These are phyloP conservation scores for Stichopus chloronotus DNA, from an alignment of 35 echinoderm and acorn worm species.

Conservation along the genomic window DNA sequence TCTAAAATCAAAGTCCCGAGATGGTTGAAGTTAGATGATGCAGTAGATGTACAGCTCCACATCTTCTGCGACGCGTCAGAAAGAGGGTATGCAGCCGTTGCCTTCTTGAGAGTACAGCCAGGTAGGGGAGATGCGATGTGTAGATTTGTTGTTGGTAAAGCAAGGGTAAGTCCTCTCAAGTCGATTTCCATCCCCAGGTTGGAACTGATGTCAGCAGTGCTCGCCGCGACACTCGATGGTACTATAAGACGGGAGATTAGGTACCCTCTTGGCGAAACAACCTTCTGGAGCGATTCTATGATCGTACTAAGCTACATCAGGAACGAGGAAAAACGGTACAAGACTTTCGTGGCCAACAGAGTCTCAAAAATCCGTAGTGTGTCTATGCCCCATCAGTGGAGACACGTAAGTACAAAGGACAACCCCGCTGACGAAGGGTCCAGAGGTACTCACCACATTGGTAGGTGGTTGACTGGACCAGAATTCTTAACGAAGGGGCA, in stretches of 20 bases:
- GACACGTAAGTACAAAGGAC: constrained; percentile 1
- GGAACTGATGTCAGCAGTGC: constrained; percentile 67
- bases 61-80: constrained; percentile 67
- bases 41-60: constrained; percentile 40
- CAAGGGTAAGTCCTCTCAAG: constrained; percentile 59
- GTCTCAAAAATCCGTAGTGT: constrained; percentile 39
- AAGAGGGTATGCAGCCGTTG: constrained; percentile 53
- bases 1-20: too few species aligned
- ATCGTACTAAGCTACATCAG: constrained; percentile 49
- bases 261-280: neutral
- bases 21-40: constrained; percentile 49
- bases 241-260: constrained; percentile 49
- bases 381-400: constrained; percentile 27
- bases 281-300: constrained; percentile 53
- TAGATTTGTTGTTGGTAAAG: constrained; percentile 50
- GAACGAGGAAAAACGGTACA: constrained; percentile 33
- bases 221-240: constrained; percentile 39
- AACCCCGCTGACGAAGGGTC: constrained; percentile 66
- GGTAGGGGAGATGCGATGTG: neutral
- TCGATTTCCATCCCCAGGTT: constrained; percentile 61
- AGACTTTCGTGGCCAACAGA: constrained; percentile 60
- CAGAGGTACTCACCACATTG: neutral
- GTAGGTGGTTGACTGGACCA: constrained; percentile 46
- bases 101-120: constrained; percentile 36
- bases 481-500: constrained; percentile 42